A percentile compares a stretch with the other conserved stretches of the same genome.
phyloP scores from a whole-genome alignment of 2,797 vertebrate genomes.

The Rhincodon typus region DNA sequence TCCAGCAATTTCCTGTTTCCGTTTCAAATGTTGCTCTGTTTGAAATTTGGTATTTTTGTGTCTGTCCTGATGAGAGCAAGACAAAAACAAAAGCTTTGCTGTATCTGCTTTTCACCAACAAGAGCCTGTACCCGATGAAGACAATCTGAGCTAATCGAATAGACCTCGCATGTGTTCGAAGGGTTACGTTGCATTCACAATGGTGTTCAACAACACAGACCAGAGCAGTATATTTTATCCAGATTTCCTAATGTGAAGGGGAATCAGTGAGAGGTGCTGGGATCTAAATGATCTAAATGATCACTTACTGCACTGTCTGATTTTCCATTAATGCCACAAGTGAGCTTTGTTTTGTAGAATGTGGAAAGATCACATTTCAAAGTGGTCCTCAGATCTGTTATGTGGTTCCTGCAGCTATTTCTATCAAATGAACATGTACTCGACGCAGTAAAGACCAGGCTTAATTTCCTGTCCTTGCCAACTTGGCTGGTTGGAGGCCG shows the following conservation, averaged over 20 bases:
- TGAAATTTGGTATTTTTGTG: too few relatives aligned
- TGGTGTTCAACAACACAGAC: slow-evolving; percentile 75
- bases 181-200: slow-evolving; percentile 84
- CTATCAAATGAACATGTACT: too few relatives aligned
- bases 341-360: slow-evolving; percentile 89
- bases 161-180: slow-evolving; percentile 81
- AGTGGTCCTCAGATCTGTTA: background rate
- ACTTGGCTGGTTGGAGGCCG: background rate
- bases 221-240: slow-evolving; percentile 78
- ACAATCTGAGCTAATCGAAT: slow-evolving; percentile 89
- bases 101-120: too few relatives aligned
- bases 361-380: slow-evolving; percentile 60
- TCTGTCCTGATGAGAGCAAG: too few relatives aligned
- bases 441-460: background rate
- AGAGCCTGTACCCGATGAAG: slow-evolving; percentile 79
- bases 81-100: too few relatives aligned
- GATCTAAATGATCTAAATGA: slow-evolving; percentile 98
- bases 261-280: slow-evolving; percentile 82
- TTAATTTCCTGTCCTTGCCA: background rate
- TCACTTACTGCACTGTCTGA: slow-evolving; percentile 83
- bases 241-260: slow-evolving; percentile 76
- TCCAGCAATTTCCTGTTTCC: too few relatives aligned
- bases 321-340: slow-evolving; percentile 82
- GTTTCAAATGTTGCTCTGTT: too few relatives aligned
- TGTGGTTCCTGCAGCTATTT: background rate